Base-by-base conservation (phyloP, 2,113 vertebrate species). In the Oryzias melastigma region DNA sequence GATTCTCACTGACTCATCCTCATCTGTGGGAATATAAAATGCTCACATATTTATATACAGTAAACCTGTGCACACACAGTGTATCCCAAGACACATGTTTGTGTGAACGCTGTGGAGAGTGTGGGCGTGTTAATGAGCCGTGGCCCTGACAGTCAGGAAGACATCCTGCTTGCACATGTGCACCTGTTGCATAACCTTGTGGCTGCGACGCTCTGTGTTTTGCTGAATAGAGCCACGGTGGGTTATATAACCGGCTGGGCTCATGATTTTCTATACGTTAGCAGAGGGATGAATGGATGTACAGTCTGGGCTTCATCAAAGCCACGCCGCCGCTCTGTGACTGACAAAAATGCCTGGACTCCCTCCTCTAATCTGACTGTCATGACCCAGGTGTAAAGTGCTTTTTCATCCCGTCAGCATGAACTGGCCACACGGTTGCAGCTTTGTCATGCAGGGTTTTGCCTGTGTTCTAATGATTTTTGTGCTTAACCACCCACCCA, bases 181-280 rank as follows among this genome's bases (percentile, higher is more conserved):
- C 88, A 91, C 91, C 87, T 91, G 91, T 89, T 91, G 88, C 88
- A 84, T 92, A 91, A 91, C 83, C 79, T 82, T 70, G 77, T 80
- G 80, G 76, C 83, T 49, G 61, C 55, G 51, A 73, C 80, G 75
- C 80, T 74, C 84, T 76, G 73, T 83, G 78, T 84, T 78, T 82
- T 69, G 57, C 78, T 78, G 82, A 86, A 75, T 48, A 62, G 64
- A 83, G 85, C 79, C 73, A 79, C 68, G 77, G 65, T 63, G 56
- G 53, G 61, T 92, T 90, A 91, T 86, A 77, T 91, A 91, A 92
- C 68, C 58, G 48, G 69, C 75, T 58, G 51, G 58, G 84, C 77
- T 86, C 75, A 69, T 52, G 54, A 58, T 65, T 78, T 69, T 76
- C 68, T 78, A 61, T 75, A 65, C 66, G 68, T 81, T 58, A 22